A percentile compares a stretch with the other conserved stretches of the same genome.
phyloP scores from a whole-genome alignment of 2,797 vertebrate genomes.

The Crypturellus tataupa region DNA sequence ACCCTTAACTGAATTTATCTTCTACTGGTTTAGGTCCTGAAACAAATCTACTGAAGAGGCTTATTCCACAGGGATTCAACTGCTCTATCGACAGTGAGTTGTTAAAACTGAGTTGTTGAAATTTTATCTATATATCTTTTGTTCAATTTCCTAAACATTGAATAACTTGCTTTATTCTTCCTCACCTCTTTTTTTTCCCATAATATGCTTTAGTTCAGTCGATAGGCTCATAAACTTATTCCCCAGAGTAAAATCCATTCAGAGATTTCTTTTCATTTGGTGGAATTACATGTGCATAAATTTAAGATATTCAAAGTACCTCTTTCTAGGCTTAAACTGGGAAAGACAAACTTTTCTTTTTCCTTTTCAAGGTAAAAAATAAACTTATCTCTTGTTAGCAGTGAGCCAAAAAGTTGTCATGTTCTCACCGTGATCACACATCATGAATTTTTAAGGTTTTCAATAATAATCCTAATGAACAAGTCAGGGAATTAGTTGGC shows the following conservation, averaged over 20 bases:
- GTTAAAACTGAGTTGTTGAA: neutral
- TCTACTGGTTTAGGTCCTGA: neutral
- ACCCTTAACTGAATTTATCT: neutral
- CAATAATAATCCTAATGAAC: constrained; percentile 71
- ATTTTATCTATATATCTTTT: neutral
- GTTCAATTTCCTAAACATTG: neutral
- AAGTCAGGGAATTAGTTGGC: constrained; percentile 69
- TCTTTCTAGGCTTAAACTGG: neutral
- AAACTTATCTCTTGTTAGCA: constrained; percentile 45
- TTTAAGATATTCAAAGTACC: neutral
- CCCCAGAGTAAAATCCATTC: neutral
- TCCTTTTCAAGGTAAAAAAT: constrained; percentile 44
- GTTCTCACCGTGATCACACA: constrained; percentile 44
- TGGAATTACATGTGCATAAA: neutral
- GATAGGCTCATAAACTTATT: constrained; percentile 6
- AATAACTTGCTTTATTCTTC: constrained; percentile 15
- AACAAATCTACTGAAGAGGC: neutral
- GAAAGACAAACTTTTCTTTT: neutral
- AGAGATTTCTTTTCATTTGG: neutral
- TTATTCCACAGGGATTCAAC: neutral
- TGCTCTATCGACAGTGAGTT: neutral
- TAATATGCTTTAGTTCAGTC: neutral
- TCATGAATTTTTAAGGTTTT: constrained; percentile 71
- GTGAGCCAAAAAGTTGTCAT: constrained; percentile 67
- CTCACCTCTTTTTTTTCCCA: neutral